Conservation (phyloP, 2,113 vertebrate genomes). For the Mugil cephalus region DNA sequence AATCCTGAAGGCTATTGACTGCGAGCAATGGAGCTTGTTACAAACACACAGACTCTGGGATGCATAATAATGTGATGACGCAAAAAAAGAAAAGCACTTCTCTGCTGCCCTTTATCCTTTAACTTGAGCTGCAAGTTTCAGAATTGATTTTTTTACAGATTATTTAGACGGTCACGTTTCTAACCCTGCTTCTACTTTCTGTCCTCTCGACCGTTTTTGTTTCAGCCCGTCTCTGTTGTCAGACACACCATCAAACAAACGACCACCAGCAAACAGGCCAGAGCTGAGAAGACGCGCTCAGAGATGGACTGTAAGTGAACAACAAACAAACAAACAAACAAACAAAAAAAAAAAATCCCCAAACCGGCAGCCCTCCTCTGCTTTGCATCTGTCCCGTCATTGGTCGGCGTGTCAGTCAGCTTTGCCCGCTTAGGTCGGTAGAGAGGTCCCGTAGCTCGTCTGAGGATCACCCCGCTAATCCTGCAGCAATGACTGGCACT, state of each 20-base stretch:
- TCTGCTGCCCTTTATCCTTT: not conserved
- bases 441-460: conserved; percentile 30
- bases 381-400: conserved; percentile 11
- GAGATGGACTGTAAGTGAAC: conserved; percentile 95
- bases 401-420: conserved; percentile 24
- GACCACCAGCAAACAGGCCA: conserved; percentile 88
- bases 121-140: not conserved
- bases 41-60: conserved; percentile 57
- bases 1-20: conserved; percentile 63
- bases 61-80: conserved; percentile 69
- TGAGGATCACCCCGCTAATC: conserved; percentile 56
- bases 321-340: not conserved
- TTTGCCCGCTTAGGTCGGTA: conserved; percentile 13
- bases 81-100: conserved; percentile 17
- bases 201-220: conserved; percentile 2
- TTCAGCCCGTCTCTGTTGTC: conserved; percentile 88
- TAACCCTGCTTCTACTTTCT: too few species aligned
- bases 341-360: too few species aligned
- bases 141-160: not conserved
- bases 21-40: conserved; percentile 59
- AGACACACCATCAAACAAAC: conserved; percentile 93
- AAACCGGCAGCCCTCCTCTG: not conserved
- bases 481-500: conserved; percentile 43
- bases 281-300: conserved; percentile 92
- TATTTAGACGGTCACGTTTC: not conserved